Evolutionary conservation across 2,888 invertebrate genomes (phyloP).

Genomic region (Meloe dianella): DNA sequence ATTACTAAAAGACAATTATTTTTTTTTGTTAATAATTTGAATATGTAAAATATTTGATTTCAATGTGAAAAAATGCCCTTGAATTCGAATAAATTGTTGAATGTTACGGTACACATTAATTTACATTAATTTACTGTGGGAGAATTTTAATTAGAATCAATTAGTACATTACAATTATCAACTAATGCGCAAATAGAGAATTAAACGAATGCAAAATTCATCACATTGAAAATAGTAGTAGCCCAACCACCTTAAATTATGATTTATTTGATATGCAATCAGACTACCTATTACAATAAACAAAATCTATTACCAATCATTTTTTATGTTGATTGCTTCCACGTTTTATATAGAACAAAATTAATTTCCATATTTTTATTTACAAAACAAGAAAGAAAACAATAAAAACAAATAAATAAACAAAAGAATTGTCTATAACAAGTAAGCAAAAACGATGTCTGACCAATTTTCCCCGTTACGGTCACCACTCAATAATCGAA

Average conservation of each 20-base stretch:
- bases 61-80: not conserved
- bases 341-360: not conserved
- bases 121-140: slow-evolving; percentile 4
- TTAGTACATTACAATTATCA: not conserved
- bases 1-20: no score
- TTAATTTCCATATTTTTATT: not conserved
- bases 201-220: not conserved
- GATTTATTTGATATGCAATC: not conserved
- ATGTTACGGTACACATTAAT: not conserved
- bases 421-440: slow-evolving; percentile 2
- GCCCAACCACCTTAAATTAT: not conserved
- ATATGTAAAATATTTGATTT: not conserved
- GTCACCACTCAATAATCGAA: slow-evolving; percentile 16
- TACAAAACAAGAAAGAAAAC: not conserved
- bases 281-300: slow-evolving; percentile 1
- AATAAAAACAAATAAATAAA: not conserved
- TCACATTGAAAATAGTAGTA: no score
- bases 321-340: slow-evolving; percentile 23
- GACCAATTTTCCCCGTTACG: slow-evolving; percentile 15
- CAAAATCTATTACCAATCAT: slow-evolving; percentile 22
- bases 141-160: not conserved
- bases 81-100: no score
- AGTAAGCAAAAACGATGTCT: not conserved
- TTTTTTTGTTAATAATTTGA: not conserved
- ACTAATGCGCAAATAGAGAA: not conserved